Evolutionary conservation across 2,888 invertebrate species (phyloP).

Genomic region (Idaea dimidiata): DNA sequence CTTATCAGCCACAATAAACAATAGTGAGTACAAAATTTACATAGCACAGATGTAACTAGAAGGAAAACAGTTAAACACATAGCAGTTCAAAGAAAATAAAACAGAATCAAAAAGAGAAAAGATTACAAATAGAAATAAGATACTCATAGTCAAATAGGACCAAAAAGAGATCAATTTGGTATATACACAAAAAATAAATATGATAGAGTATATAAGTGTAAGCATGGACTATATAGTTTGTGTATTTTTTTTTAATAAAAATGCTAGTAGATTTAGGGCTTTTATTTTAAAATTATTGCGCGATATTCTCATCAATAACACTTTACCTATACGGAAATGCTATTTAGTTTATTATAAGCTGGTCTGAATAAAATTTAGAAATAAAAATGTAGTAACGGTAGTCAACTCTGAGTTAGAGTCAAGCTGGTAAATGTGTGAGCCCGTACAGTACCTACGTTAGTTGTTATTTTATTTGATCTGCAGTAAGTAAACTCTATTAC

Average conservation of each 20-base stretch:
- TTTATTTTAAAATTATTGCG: background rate
- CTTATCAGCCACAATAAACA: slow-evolving; percentile 61
- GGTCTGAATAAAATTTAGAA: slow-evolving; percentile 23
- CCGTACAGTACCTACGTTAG: slow-evolving; percentile 43
- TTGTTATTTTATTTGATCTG: slow-evolving; percentile 73
- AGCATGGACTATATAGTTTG: background rate
- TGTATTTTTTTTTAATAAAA: background rate
- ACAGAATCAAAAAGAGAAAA: slow-evolving; percentile 76
- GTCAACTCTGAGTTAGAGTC: background rate
- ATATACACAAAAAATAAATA: background rate
- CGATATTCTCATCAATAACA: background rate
- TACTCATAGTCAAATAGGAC: slow-evolving; percentile 73
- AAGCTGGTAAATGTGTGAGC: slow-evolving; percentile 45
- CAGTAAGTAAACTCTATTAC: slow-evolving; percentile 70
- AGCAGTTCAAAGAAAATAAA: slow-evolving; percentile 54
- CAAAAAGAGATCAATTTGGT: slow-evolving; percentile 72
- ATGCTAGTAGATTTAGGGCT: background rate
- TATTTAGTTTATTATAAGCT: background rate
- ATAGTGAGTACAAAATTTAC: slow-evolving; percentile 60
- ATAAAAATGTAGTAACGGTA: slow-evolving; percentile 20
- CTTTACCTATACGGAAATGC: background rate
- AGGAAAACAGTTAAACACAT: slow-evolving; percentile 67
- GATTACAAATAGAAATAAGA: slow-evolving; percentile 79
- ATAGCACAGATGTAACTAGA: slow-evolving; percentile 56
- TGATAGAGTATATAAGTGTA: background rate